Percentiles rank a stretch among this genome's conserved stretches.
phyloP scores from a whole-genome alignment of 2,888 invertebrate species.

The Drosophila quasianomalipes region DNA sequence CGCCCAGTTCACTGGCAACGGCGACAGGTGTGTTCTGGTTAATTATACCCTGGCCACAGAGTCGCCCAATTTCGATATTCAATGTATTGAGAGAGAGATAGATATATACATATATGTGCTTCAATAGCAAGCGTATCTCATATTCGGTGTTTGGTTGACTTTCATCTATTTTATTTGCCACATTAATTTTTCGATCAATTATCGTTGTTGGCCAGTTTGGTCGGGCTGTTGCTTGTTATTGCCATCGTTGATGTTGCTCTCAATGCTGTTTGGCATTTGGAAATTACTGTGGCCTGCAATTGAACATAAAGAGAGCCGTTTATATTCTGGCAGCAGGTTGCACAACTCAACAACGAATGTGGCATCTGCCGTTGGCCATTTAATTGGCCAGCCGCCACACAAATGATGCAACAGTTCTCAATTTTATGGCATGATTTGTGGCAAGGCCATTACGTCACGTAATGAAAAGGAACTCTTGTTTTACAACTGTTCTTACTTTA shows the following conservation, averaged over 20 bases:
- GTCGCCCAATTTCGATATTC: not conserved
- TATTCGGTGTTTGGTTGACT: not conserved
- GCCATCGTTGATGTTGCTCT: constrained; percentile 4
- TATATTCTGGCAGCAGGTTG: constrained; percentile 9
- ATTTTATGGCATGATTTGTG: not conserved
- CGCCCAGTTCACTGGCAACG: constrained; percentile 56
- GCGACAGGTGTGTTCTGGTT: constrained; percentile 58
- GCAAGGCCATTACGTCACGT: not conserved
- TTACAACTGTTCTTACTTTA: not conserved
- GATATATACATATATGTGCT: not conserved
- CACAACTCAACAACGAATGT: constrained; percentile 8
- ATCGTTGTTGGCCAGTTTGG: constrained; percentile 49
- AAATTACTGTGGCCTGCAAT: constrained; percentile 21
- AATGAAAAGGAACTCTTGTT: not conserved
- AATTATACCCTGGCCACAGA: constrained; percentile 3
- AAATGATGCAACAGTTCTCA: not conserved
- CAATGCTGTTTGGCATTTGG: constrained; percentile 30
- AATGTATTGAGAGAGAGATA: no score
- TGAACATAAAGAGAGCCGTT: constrained; percentile 18
- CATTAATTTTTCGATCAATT: constrained; percentile 63
- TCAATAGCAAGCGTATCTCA: constrained; percentile 11
- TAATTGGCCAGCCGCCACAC: no score
- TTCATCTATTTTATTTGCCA: constrained; percentile 12
- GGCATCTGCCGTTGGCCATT: constrained; percentile 29
- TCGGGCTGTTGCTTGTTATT: constrained; percentile 11